Percentiles rank a stretch among this genome's conserved stretches.
phyloP scores from a whole-genome alignment of 2,797 vertebrate genomes.

The Bovichtus diacanthus region DNA sequence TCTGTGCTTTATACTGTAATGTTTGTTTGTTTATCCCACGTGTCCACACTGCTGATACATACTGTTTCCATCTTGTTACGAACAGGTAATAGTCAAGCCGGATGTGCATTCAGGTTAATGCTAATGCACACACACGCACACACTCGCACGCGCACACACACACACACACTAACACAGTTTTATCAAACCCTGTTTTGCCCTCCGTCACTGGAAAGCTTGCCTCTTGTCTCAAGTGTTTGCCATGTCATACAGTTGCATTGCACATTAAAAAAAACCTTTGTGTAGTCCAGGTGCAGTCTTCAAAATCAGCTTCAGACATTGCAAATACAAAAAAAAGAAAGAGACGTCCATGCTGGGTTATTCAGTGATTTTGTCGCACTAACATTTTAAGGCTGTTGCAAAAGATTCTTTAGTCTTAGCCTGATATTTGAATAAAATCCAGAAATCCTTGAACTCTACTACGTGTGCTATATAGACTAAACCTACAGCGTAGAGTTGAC shows the following conservation, averaged over 20 bases:
- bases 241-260: conserved; percentile 10
- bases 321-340: background rate
- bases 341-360: conserved; percentile 11
- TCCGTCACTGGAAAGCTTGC: conserved; percentile 21
- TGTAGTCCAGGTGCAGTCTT: conserved; percentile 9
- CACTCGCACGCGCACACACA: conserved; percentile 5
- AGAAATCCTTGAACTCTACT: conserved; percentile 10
- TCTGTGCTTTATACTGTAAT: conserved; percentile 62
- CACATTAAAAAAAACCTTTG: conserved; percentile 27
- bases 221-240: conserved; percentile 50
- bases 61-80: conserved; percentile 19
- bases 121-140: background rate
- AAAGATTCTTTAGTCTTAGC: background rate
- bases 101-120: conserved; percentile 4
- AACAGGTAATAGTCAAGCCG: conserved; percentile 22
- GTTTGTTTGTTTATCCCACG: conserved; percentile 32
- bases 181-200: conserved; percentile 56
- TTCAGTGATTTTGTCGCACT: background rate
- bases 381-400: conserved; percentile 19
- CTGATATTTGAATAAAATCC: conserved; percentile 1
- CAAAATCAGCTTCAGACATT: conserved; percentile 6
- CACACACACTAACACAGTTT: background rate
- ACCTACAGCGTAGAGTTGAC: conserved; percentile 18
- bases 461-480: conserved; percentile 42
- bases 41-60: conserved; percentile 1